These are phyloP conservation scores for Aepyceros melampus DNA, from an alignment of 2,113 vertebrate genomes.

Conservation along the genomic window DNA sequence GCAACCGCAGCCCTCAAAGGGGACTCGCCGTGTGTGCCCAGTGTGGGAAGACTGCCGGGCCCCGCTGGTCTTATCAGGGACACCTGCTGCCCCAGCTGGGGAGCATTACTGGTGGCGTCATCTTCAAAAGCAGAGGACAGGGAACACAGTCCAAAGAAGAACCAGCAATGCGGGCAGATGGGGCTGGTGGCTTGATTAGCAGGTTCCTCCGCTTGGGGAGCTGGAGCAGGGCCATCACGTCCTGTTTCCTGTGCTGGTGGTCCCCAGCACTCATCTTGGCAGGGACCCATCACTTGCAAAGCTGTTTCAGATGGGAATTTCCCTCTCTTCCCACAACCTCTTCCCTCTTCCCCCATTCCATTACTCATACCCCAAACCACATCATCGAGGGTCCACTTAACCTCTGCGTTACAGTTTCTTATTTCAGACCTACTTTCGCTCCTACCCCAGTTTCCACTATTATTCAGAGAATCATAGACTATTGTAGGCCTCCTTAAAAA, in stretches of 20 bases:
- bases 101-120: not conserved
- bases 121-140: constrained; percentile 20
- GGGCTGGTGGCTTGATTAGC: not conserved
- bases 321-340: not conserved
- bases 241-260: not conserved
- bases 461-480: not conserved
- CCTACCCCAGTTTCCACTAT: not conserved
- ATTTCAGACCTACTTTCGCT: not conserved
- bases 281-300: not conserved
- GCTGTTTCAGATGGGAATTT: not conserved
- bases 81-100: not conserved
- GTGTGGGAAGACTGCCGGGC: not conserved
- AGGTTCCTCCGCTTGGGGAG: not conserved
- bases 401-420: not conserved
- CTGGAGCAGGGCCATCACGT: not conserved
- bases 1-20: not conserved
- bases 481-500: not conserved
- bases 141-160: not conserved
- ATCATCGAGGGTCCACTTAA: not conserved
- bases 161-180: not conserved
- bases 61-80: not conserved
- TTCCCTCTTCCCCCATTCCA: not conserved
- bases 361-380: not conserved
- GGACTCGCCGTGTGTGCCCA: not conserved
- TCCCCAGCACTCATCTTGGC: not conserved